Percentiles rank a stretch among this genome's conserved stretches.
Evolutionary conservation across 1,140 invertebrate genomes (phyloP).

Genomic region (Asobara japonica): DNA sequence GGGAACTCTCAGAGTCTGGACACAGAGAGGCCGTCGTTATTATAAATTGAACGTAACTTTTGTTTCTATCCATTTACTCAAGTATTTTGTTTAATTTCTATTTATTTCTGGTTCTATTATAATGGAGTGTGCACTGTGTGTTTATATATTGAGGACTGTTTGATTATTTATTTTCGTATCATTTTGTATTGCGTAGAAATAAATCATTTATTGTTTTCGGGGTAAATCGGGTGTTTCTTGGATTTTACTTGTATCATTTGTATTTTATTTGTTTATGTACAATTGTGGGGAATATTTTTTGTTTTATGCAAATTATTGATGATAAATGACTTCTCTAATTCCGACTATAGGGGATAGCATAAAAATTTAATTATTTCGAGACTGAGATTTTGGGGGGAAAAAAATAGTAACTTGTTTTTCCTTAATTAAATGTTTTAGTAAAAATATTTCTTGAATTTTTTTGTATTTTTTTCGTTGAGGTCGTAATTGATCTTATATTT

Average conservation of each 20-base stretch:
- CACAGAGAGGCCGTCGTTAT: constrained; percentile 57
- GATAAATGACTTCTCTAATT: no score
- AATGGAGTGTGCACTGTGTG: constrained; percentile 35
- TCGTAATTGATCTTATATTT: no score
- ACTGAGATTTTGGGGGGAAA: no score
- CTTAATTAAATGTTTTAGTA: no score
- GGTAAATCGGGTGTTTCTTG: constrained; percentile 8
- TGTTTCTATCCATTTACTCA: constrained; percentile 37
- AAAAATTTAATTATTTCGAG: no score
- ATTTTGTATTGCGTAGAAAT: constrained; percentile 25
- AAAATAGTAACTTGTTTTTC: no score
- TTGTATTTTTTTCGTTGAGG: no score
- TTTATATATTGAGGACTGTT: constrained; percentile 35
- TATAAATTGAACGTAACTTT: constrained; percentile 30
- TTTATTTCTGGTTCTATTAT: constrained; percentile 41
- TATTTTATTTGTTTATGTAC: background rate
- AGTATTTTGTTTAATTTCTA: constrained; percentile 41
- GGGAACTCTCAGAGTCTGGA: constrained; percentile 57
- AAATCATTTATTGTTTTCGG: constrained; percentile 27
- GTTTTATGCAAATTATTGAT: background rate
- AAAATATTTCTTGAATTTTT: no score
- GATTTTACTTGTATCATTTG: background rate
- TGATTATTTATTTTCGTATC: background rate
- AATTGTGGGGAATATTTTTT: background rate
- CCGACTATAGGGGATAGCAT: no score